phyloP scores from a whole-genome alignment of 2,797 vertebrate genomes.

The Phalloptychus januarius region DNA sequence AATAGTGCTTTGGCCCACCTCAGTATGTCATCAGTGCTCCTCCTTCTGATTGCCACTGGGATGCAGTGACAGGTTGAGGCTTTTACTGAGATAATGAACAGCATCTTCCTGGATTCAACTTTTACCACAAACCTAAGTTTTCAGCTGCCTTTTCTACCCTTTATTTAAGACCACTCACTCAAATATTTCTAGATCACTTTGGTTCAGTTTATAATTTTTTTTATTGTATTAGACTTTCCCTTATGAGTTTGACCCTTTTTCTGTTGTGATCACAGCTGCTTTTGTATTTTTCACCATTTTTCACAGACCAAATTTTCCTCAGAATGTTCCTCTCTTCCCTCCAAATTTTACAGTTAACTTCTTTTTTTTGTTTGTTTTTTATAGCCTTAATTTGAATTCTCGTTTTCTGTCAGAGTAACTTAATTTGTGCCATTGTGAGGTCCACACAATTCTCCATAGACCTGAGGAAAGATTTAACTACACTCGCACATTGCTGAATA shows the following conservation, averaged over 20 bases:
- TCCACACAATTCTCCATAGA: slow-evolving; percentile 45
- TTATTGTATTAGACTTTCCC: slow-evolving; percentile 17
- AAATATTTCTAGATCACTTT: slow-evolving; percentile 5
- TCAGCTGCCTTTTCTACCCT: slow-evolving; percentile 38
- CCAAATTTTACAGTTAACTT: slow-evolving; percentile 5
- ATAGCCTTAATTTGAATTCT: slow-evolving; percentile 46
- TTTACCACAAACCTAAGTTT: slow-evolving; percentile 34
- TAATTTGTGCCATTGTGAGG: slow-evolving; percentile 58
- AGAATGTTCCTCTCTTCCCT: slow-evolving; percentile 39
- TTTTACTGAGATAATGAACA: slow-evolving; percentile 4
- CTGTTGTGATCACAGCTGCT: slow-evolving; percentile 11
- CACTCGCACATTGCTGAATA: slow-evolving; percentile 29
- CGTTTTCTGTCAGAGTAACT: slow-evolving; percentile 27
- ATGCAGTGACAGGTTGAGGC: slow-evolving; percentile 13
- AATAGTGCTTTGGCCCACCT: slow-evolving; percentile 41
- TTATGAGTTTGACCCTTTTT: slow-evolving; percentile 27
- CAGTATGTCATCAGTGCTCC: slow-evolving; percentile 31
- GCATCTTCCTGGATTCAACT: slow-evolving; percentile 17
- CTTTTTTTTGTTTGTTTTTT: slow-evolving; percentile 10
- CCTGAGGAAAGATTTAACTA: slow-evolving; percentile 39
- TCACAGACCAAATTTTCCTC: slow-evolving; percentile 22
- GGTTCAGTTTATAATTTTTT: not conserved
- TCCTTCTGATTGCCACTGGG: slow-evolving; percentile 26
- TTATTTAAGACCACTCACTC: slow-evolving; percentile 44
- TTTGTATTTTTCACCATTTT: not conserved